Evolutionary conservation across 2,797 vertebrate species (phyloP), one percentile per base, ranked within the genome.

Genomic region (Lophotriccus pileatus): DNA sequence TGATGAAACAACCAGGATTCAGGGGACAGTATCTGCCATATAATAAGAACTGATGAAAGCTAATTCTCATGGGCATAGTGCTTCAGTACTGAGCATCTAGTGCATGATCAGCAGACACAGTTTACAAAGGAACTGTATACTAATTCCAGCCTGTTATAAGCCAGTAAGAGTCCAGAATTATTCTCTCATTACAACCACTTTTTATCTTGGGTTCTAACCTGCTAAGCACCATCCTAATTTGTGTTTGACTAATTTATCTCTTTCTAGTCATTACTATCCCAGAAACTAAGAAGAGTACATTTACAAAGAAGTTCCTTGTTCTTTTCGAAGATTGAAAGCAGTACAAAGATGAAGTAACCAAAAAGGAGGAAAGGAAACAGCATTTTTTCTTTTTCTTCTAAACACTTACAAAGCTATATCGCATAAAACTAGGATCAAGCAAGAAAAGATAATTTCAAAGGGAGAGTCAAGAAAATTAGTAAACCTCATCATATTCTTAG

Each of bases 191-290:
- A 17, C 3, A 47, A 49, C 15, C 27, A 25, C 43, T 87, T 74
- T 52, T 47, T 76, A 20, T 69, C 43, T 67, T 41, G 21, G 8
- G 10, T 69, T 90, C 50, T 82, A 28, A 90, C 28, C 81, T 84
- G 21, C 5, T 52, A 59, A 76, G 3, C 22, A 87, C 4, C 11
- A 50, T 50, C 15, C 18, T 74, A 69, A 77, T 87, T 59, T 49
- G 21, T 59, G 13, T 78, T 86, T 28, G 12, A n/a, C 47, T 69
- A 49, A 78, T 86, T 52, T 67, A 24, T 64, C 30, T 91, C 79
- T 52, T 89, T 39, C 30, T n/a, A 78, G 41, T 67, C 22, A 28
- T 91, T 89, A 80, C 49, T 14, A 91, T 37, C 52, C 89, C 66
- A 86, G 67, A 28, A 92, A 64, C 2, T 4, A 63, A 16, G 52